These are phyloP conservation scores for Denticeps clupeoides DNA, from an alignment of 2,797 vertebrate species.

Conservation along the genomic window DNA sequence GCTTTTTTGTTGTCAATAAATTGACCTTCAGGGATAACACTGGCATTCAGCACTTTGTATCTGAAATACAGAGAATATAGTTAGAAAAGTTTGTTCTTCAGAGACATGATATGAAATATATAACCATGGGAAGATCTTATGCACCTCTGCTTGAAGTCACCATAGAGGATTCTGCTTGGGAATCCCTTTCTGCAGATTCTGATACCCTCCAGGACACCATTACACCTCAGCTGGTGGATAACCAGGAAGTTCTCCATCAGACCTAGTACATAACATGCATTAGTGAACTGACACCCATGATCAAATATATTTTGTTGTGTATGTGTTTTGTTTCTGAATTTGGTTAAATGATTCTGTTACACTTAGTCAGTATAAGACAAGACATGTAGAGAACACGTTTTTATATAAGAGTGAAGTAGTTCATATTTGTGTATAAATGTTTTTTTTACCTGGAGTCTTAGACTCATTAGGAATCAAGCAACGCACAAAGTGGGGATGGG, in stretches of 20 bases:
- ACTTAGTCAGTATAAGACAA: no score
- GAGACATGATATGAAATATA: no score
- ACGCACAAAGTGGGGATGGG: slow-evolving; percentile 81
- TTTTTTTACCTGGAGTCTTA: slow-evolving; percentile 72
- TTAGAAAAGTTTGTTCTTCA: no score
- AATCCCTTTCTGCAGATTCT: slow-evolving; percentile 75
- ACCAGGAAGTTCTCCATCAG: slow-evolving; percentile 82
- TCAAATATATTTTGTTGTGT: background rate
- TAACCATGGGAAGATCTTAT: background rate
- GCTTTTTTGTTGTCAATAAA: slow-evolving; percentile 85
- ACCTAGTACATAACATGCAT: slow-evolving; percentile 47
- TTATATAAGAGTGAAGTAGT: background rate
- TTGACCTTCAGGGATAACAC: slow-evolving; percentile 77
- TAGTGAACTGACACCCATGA: background rate
- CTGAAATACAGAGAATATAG: no score
- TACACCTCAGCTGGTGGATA: slow-evolving; percentile 81
- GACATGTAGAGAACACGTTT: no score
- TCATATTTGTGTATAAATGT: background rate
- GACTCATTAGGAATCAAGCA: slow-evolving; percentile 85
- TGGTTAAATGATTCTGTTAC: no score
- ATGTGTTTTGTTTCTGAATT: no score
- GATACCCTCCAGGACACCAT: slow-evolving; percentile 80
- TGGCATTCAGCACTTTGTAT: slow-evolving; percentile 73
- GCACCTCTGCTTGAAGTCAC: slow-evolving; percentile 72
- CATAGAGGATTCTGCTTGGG: slow-evolving; percentile 69